phyloP scores from a whole-genome alignment of 1,140 invertebrate species.

The Ceratina australensis region DNA sequence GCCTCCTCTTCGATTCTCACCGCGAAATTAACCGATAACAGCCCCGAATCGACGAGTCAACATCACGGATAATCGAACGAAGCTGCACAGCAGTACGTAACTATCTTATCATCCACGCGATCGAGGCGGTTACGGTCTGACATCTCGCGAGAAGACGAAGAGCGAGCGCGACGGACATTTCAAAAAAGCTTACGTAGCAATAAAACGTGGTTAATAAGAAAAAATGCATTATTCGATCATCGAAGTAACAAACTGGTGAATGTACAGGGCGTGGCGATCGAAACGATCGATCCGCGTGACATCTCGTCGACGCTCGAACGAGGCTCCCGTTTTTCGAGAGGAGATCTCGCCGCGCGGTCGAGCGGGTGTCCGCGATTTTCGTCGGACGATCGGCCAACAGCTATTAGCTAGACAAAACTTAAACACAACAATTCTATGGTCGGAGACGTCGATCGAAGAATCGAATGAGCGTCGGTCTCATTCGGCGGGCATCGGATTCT shows the following conservation, averaged over 20 bases:
- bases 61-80: conserved; percentile 46
- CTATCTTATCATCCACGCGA: conserved; percentile 43
- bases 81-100: conserved; percentile 50
- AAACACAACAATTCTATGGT: conserved; percentile 76
- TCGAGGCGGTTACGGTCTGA: conserved; percentile 29
- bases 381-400: conserved; percentile 34
- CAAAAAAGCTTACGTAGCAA: conserved; percentile 51
- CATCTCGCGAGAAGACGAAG: not conserved
- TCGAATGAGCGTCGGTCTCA: conserved; percentile 12
- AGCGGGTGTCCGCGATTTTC: not conserved
- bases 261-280: conserved; percentile 46
- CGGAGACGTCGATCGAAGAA: conserved; percentile 64
- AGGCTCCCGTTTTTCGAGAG: no score
- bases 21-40: conserved; percentile 13
- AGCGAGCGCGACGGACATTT: not conserved
- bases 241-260: conserved; percentile 50
- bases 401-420: conserved; percentile 75
- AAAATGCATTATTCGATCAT: conserved; percentile 54
- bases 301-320: not conserved
- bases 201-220: conserved; percentile 60
- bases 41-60: conserved; percentile 49
- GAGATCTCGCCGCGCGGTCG: no score
- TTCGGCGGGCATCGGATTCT: not conserved
- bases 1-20: not conserved
- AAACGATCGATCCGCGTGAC: not conserved